A percentile compares a stretch with the other conserved stretches of the same genome.
These are phyloP conservation scores for Caenorhabditis briggsae DNA, from an alignment of 1,140 invertebrate species.

Conservation along the genomic window DNA sequence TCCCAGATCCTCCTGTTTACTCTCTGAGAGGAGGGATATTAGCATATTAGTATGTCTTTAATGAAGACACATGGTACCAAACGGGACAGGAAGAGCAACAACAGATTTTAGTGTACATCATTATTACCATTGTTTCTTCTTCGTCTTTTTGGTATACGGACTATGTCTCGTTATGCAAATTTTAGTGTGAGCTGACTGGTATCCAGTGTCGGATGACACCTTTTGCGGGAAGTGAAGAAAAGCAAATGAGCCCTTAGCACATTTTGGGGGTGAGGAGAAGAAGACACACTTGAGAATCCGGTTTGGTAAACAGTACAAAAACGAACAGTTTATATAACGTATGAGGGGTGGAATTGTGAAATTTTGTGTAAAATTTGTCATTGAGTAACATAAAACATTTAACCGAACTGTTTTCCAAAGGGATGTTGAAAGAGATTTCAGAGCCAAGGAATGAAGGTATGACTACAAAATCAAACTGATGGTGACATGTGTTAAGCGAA, in stretches of 20 bases:
- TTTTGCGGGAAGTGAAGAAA: constrained; percentile 34
- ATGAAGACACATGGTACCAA: constrained; percentile 40
- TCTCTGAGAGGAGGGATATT: constrained; percentile 3
- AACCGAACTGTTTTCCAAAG: too few relatives aligned
- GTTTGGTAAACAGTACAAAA: constrained; percentile 12
- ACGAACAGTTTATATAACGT: neutral
- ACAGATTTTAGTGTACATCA: constrained; percentile 49
- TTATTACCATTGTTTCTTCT: constrained; percentile 55
- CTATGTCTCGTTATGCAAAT: constrained; percentile 49
- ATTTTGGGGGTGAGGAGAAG: neutral
- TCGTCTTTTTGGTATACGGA: neutral
- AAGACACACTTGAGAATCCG: constrained; percentile 7
- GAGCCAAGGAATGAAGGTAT: too few relatives aligned
- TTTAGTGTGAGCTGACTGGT: neutral
- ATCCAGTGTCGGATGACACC: constrained; percentile 39
- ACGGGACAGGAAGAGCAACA: neutral
- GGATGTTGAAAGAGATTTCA: too few relatives aligned
- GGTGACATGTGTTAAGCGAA: too few relatives aligned
- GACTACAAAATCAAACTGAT: too few relatives aligned
- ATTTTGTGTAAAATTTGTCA: neutral
- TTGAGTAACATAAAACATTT: neutral
- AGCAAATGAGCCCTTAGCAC: constrained; percentile 32
- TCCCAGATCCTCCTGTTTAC: neutral
- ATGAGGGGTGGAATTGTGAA: neutral
- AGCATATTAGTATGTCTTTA: constrained; percentile 29